A percentile compares a stretch with the other conserved stretches of the same genome.
These are phyloP conservation scores for Crossocerus cetratus DNA, from an alignment of 2,888 invertebrate genomes.

Conservation along the genomic window DNA sequence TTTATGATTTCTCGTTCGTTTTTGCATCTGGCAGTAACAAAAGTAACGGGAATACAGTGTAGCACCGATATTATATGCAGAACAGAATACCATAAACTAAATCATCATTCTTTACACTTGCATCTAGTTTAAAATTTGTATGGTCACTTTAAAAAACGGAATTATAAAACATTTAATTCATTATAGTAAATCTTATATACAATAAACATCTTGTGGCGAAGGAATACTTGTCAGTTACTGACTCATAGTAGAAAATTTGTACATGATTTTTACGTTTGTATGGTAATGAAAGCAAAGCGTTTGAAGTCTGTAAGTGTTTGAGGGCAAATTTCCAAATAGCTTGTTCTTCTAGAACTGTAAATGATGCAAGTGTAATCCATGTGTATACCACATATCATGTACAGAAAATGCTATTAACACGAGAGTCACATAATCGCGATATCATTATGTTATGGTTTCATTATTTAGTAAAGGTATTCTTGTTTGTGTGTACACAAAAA, in stretches of 20 bases:
- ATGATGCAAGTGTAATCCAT: conserved; percentile 54
- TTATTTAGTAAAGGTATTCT: conserved; percentile 57
- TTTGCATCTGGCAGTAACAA: conserved; percentile 61
- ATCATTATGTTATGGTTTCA: conserved; percentile 55
- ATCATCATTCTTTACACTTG: conserved; percentile 39
- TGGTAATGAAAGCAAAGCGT: background rate
- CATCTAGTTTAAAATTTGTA: conserved; percentile 33
- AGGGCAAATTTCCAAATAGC: background rate
- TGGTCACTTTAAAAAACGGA: conserved; percentile 12
- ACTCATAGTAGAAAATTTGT: conserved; percentile 9
- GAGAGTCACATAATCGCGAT: conserved; percentile 60
- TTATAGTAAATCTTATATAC: conserved; percentile 34
- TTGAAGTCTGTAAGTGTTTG: conserved; percentile 3
- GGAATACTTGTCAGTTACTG: conserved; percentile 10
- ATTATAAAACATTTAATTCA: conserved; percentile 11
- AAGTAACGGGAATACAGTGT: conserved; percentile 50
- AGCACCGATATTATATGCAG: conserved; percentile 54
- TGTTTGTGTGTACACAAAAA: conserved; percentile 56
- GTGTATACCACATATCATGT: conserved; percentile 42
- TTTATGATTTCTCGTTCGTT: conserved; percentile 35
- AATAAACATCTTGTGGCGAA: conserved; percentile 39
- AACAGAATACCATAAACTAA: conserved; percentile 34
- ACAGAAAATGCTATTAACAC: conserved; percentile 57
- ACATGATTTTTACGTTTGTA: conserved; percentile 10
- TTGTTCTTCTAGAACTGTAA: conserved; percentile 5